Evolutionary conservation across 2,113 vertebrate genomes (phyloP).

Genomic region (Phaetusa simplex): DNA sequence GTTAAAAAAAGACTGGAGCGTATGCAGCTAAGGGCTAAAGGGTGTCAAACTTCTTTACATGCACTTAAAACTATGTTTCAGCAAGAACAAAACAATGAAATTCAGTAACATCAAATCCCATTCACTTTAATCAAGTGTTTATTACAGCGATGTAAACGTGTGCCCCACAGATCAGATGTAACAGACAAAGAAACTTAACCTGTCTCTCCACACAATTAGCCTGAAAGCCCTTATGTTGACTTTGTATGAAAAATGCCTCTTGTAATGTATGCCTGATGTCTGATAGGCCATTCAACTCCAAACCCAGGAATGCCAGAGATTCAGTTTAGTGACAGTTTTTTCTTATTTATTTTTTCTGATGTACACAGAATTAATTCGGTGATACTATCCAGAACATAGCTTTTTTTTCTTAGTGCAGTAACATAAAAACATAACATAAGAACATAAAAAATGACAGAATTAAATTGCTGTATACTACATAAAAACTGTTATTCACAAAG

Average conservation of each 20-base stretch:
- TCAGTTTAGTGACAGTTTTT: not conserved
- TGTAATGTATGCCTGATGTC: not conserved
- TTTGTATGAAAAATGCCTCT: not conserved
- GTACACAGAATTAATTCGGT: not conserved
- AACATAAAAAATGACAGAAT: not conserved
- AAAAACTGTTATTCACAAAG: not conserved
- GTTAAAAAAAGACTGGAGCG: not conserved
- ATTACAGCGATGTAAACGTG: not conserved
- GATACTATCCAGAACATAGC: not conserved
- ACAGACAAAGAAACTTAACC: not conserved
- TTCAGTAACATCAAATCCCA: not conserved
- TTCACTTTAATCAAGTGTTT: not conserved
- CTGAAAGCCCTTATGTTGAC: not conserved
- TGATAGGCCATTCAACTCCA: not conserved
- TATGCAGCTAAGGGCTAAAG: not conserved
- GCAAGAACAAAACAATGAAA: not conserved
- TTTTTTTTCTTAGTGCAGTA: not conserved
- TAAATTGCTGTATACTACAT: not conserved
- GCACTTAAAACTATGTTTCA: not conserved
- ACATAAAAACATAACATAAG: not conserved
- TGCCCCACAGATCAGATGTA: not conserved
- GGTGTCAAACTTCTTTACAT: not conserved
- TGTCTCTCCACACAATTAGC: not conserved
- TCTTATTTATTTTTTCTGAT: not conserved
- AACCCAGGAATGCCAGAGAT: not conserved